phyloP scores from a whole-genome alignment of 2,797 vertebrate genomes.

The Sebastiscus albofasciatus region DNA sequence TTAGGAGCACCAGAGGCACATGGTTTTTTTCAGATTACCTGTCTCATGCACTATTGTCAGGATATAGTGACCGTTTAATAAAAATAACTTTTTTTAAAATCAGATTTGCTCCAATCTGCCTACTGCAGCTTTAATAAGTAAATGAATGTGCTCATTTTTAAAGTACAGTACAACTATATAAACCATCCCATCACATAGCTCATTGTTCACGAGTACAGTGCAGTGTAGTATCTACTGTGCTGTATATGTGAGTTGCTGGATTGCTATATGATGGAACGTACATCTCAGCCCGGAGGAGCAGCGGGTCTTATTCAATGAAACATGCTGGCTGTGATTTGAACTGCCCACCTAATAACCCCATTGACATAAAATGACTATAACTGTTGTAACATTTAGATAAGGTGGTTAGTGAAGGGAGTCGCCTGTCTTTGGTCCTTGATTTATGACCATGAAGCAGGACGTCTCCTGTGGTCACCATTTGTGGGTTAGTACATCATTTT shows the following conservation, averaged over 20 bases:
- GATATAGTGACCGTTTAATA: too few species aligned
- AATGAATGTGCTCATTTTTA: neutral
- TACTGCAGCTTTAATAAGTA: too few species aligned
- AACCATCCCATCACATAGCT: neutral
- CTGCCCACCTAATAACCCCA: conserved; percentile 28
- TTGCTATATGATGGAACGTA: neutral
- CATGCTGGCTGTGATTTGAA: conserved; percentile 7
- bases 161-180: neutral
- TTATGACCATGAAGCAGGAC: conserved; percentile 15
- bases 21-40: too few species aligned
- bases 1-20: too few species aligned
- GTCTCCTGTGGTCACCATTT: conserved; percentile 42
- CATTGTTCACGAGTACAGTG: neutral
- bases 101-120: too few species aligned
- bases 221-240: neutral
- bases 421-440: conserved; percentile 41
- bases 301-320: neutral
- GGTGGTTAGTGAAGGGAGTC: conserved; percentile 12
- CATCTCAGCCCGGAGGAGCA: neutral
- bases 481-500: conserved; percentile 31
- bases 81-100: too few species aligned
- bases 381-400: conserved; percentile 43
- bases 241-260: neutral
- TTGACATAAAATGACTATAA: conserved; percentile 13
- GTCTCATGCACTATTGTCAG: too few species aligned